Conservation (phyloP, 2,113 vertebrate genomes). For the Amphiprion percula region DNA sequence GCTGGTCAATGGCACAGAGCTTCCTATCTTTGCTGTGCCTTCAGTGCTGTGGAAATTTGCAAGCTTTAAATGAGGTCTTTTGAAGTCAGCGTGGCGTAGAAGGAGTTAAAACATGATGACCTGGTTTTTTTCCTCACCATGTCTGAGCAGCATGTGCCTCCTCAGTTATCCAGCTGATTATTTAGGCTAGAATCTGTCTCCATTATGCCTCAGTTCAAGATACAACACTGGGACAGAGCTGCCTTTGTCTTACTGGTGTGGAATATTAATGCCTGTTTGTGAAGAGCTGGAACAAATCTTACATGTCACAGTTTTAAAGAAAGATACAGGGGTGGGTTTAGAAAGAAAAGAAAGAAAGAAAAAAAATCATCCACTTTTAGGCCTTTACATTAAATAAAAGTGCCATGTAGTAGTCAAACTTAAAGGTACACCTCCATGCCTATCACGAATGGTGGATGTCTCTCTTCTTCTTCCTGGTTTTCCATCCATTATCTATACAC, state of each 20-base stretch:
- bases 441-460: neutral
- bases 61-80: neutral
- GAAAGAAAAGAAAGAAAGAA: too few relatives aligned
- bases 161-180: conserved; percentile 62
- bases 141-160: conserved; percentile 69
- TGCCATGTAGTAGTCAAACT: neutral
- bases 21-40: neutral
- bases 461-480: conserved; percentile 25
- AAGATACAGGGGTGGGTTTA: neutral
- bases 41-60: neutral
- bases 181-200: conserved; percentile 49
- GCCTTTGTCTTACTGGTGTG: conserved; percentile 51
- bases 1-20: neutral
- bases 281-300: conserved; percentile 19
- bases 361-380: conserved; percentile 4
- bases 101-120: conserved; percentile 58
- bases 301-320: neutral
- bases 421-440: conserved; percentile 3
- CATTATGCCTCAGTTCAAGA: conserved; percentile 34
- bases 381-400: neutral
- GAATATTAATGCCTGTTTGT: conserved; percentile 44
- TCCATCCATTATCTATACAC: too few relatives aligned
- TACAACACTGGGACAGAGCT: conserved; percentile 49
- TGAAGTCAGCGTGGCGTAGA: conserved; percentile 25
- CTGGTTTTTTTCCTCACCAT: conserved; percentile 52